These are phyloP conservation scores for Ditula angustiorana DNA, from an alignment of 2,888 invertebrate species.

Conservation along the genomic window DNA sequence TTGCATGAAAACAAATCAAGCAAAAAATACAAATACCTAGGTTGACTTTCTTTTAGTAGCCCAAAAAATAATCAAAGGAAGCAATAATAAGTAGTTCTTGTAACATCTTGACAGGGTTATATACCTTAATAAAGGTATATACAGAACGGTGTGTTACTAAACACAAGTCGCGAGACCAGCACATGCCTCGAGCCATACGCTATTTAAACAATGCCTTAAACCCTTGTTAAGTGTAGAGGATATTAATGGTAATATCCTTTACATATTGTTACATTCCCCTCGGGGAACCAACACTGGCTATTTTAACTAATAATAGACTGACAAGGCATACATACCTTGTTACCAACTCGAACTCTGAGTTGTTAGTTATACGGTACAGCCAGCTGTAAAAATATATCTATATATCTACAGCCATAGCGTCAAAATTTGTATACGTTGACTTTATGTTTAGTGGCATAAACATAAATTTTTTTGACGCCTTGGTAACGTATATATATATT, in stretches of 20 bases:
- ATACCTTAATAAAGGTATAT: background rate
- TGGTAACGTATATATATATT: no score
- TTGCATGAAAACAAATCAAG: no score
- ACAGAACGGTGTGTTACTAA: background rate
- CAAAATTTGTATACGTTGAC: no score
- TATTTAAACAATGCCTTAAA: conserved; percentile 25
- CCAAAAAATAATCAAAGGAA: no score
- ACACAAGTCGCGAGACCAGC: background rate
- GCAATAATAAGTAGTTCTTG: background rate
- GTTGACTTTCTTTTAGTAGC: no score
- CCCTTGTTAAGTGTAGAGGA: conserved; percentile 28
- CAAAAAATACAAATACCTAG: no score
- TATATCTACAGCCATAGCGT: no score
- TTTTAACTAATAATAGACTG: conserved; percentile 23
- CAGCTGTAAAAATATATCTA: no score
- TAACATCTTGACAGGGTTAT: background rate
- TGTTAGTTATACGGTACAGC: background rate
- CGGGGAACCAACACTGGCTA: conserved; percentile 1
- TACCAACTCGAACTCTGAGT: background rate
- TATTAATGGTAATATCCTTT: conserved; percentile 31
- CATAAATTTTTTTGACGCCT: no score
- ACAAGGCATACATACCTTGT: background rate
- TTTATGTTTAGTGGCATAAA: no score
- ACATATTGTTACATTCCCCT: conserved; percentile 29
- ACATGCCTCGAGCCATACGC: conserved; percentile 16